Percentiles rank a stretch among this genome's conserved stretches.
Conservation (phyloP, 2,113 vertebrate genomes). For the Prionailurus viverrinus region DNA sequence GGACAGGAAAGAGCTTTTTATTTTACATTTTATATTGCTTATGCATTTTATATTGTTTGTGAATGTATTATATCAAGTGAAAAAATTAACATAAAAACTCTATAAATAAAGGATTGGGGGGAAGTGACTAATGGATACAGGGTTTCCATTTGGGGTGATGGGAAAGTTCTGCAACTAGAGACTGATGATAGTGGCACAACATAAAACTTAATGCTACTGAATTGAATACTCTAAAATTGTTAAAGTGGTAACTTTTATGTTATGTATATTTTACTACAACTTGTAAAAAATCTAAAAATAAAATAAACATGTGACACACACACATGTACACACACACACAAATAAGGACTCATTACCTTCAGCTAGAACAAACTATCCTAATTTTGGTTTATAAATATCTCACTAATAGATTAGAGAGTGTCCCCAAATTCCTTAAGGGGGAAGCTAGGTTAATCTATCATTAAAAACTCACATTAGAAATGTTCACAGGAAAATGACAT, state of each 20-base stretch:
- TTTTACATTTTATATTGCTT: neutral
- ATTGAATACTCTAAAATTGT: neutral
- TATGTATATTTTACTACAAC: neutral
- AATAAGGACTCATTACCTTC: neutral
- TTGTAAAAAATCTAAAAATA: slow-evolving; percentile 20
- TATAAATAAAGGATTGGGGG: neutral
- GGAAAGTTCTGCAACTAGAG: neutral
- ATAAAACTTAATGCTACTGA: neutral
- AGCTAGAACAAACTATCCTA: neutral
- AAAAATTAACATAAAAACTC: slow-evolving; percentile 31
- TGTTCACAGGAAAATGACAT: slow-evolving; percentile 19
- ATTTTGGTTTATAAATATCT: slow-evolving; percentile 9
- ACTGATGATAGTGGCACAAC: neutral
- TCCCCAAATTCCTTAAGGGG: neutral
- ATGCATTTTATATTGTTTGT: neutral
- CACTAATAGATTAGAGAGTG: neutral
- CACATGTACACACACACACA: neutral
- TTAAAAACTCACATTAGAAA: neutral
- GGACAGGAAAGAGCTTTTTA: neutral
- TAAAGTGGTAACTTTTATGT: neutral
- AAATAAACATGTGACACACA: neutral
- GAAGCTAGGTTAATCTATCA: neutral
- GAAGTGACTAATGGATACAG: neutral
- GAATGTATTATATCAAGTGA: neutral
- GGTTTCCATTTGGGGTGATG: neutral